phyloP scores from a whole-genome alignment of 1,140 invertebrate species.

The Contarinia nasturtii region DNA sequence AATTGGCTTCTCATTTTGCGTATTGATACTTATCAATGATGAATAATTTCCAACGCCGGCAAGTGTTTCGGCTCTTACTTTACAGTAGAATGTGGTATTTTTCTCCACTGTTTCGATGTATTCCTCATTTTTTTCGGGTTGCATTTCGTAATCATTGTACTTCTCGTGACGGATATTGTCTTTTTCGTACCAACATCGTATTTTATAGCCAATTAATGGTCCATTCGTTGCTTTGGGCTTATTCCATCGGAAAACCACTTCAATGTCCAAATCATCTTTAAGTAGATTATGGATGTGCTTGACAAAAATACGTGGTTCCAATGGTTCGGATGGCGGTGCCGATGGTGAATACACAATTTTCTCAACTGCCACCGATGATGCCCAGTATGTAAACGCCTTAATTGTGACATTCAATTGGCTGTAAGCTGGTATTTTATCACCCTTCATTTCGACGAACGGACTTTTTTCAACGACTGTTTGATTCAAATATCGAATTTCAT shows the following conservation, averaged over 20 bases:
- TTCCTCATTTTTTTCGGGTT: constrained; percentile 27
- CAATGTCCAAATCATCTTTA: constrained; percentile 10
- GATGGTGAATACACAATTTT: constrained; percentile 40
- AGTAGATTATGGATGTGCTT: constrained; percentile 23
- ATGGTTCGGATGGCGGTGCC: constrained; percentile 49
- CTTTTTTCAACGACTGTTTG: constrained; percentile 10
- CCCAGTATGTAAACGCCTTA: constrained; percentile 69
- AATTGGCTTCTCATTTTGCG: constrained; percentile 44
- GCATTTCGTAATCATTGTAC: constrained; percentile 17
- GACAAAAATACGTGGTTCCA: constrained; percentile 46
- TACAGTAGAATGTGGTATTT: constrained; percentile 39
- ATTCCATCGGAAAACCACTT: constrained; percentile 55
- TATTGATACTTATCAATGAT: constrained; percentile 9
- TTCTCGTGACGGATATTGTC: constrained; percentile 10
- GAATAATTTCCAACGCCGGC: constrained; percentile 51
- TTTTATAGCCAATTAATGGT: constrained; percentile 2
- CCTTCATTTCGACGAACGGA: constrained; percentile 23
- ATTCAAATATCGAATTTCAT: constrained; percentile 36
- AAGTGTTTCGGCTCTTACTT: constrained; percentile 60
- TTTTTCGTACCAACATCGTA: not conserved
- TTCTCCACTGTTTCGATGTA: constrained; percentile 31
- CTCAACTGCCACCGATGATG: constrained; percentile 39
- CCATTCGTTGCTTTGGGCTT: constrained; percentile 47
- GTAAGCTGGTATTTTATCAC: constrained; percentile 38
- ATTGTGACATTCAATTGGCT: constrained; percentile 47